These are phyloP conservation scores for Phengaris arion DNA, from an alignment of 2,888 invertebrate genomes.

Conservation along the genomic window DNA sequence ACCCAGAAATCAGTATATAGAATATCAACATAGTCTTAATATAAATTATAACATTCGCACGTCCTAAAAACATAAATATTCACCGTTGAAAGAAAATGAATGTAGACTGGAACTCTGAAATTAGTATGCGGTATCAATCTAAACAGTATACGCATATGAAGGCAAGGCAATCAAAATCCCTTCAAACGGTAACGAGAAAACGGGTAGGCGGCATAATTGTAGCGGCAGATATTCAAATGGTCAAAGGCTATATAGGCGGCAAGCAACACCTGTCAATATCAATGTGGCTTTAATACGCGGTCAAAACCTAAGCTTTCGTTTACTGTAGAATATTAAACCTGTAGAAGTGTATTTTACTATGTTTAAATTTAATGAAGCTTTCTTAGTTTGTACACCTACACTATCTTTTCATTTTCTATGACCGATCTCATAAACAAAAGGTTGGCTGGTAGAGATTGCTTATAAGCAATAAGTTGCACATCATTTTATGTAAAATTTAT, in stretches of 20 bases:
- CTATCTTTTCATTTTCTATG: no score
- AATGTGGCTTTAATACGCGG: background rate
- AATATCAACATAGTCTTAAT: no score
- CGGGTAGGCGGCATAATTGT: background rate
- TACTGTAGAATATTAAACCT: no score
- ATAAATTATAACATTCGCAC: background rate
- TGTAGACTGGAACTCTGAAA: background rate
- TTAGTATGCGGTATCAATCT: background rate
- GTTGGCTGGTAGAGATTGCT: no score
- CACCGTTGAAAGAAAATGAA: background rate
- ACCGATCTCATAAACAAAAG: no score
- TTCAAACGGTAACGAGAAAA: background rate
- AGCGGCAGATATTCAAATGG: background rate
- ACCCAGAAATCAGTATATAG: no score
- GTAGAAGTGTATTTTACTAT: no score
- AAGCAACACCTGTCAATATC: background rate
- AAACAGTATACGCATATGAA: background rate
- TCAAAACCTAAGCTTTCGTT: background rate
- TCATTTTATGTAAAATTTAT: no score
- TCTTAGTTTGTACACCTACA: no score
- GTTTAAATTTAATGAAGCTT: no score
- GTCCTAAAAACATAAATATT: background rate
- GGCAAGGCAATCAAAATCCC: conserved; percentile 1
- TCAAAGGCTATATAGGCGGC: background rate
- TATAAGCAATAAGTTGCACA: no score